Evolutionary conservation across 1,140 invertebrate species (phyloP).

Genomic region (Euura saliciscinereae): DNA sequence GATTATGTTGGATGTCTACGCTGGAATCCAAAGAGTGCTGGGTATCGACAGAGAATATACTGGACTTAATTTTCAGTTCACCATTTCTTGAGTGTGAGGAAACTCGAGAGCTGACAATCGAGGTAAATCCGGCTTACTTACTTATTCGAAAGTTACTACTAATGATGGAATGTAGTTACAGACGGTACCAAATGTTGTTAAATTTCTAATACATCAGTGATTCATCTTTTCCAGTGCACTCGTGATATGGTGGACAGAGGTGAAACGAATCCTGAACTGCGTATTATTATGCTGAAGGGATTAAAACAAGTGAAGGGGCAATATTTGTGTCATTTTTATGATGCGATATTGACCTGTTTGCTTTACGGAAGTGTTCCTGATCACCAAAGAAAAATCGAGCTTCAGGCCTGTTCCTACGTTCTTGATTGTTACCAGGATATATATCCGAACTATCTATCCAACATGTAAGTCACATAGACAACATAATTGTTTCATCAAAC

Average conservation of each 20-base stretch:
- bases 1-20: slow-evolving; percentile 38
- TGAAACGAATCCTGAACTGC: slow-evolving; percentile 35
- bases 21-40: slow-evolving; percentile 43
- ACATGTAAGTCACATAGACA: neutral
- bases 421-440: neutral
- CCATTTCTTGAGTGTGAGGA: slow-evolving; percentile 22
- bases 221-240: slow-evolving; percentile 33
- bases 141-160: neutral
- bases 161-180: neutral
- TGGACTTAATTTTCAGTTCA: slow-evolving; percentile 31
- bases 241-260: slow-evolving; percentile 36
- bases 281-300: slow-evolving; percentile 36
- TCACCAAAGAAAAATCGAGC: slow-evolving; percentile 41
- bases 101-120: slow-evolving; percentile 6
- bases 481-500: neutral
- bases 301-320: slow-evolving; percentile 26
- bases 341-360: slow-evolving; percentile 36
- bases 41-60: slow-evolving; percentile 30
- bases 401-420: slow-evolving; percentile 27
- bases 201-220: slow-evolving; percentile 11
- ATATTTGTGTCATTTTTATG: slow-evolving; percentile 22
- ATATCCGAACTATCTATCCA: neutral
- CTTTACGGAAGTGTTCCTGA: slow-evolving; percentile 40
- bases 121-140: slow-evolving; percentile 27
- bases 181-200: neutral